A percentile compares a stretch with the other conserved stretches of the same genome.
phyloP scores from a whole-genome alignment of 2,888 invertebrate genomes.

The Sipha maydis region DNA sequence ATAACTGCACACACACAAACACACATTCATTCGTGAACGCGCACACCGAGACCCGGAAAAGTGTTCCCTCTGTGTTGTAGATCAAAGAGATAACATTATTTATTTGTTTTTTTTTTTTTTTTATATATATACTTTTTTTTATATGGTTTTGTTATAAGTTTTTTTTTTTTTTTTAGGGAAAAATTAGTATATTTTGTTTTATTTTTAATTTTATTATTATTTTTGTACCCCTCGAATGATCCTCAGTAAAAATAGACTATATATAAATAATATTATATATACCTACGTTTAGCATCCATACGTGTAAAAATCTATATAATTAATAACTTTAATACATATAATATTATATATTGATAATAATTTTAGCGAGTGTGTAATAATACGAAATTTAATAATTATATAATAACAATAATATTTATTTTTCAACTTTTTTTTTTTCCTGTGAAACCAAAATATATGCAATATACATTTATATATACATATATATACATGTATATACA shows the following conservation, averaged over 20 bases:
- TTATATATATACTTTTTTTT: slow-evolving; percentile 42
- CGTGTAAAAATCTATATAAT: slow-evolving; percentile 50
- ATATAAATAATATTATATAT: slow-evolving; percentile 8
- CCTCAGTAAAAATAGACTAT: slow-evolving; percentile 56
- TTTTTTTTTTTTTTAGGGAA: slow-evolving; percentile 36
- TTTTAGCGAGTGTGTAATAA: slow-evolving; percentile 46
- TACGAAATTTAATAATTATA: slow-evolving; percentile 44
- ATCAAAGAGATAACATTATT: slow-evolving; percentile 57
- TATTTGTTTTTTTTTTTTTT: slow-evolving; percentile 52
- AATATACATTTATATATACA: slow-evolving; percentile 9
- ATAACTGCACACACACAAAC: slow-evolving; percentile 38
- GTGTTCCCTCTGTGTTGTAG: slow-evolving; percentile 47
- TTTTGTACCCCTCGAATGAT: slow-evolving; percentile 60
- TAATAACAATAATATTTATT: slow-evolving; percentile 51
- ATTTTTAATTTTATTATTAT: slow-evolving; percentile 55
- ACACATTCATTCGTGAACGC: slow-evolving; percentile 48
- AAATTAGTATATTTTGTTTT: slow-evolving; percentile 60
- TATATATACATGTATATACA: slow-evolving; percentile 35
- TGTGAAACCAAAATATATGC: slow-evolving; percentile 41
- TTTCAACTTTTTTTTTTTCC: slow-evolving; percentile 33
- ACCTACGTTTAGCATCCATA: slow-evolving; percentile 22
- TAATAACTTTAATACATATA: slow-evolving; percentile 44
- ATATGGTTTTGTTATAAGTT: slow-evolving; percentile 55
- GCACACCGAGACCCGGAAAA: slow-evolving; percentile 49
- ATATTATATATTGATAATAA: slow-evolving; percentile 36